Percentiles rank a stretch among this genome's conserved stretches.
These are phyloP conservation scores for Geophilus truncorum DNA, from an alignment of 2,888 invertebrate species.

Conservation along the genomic window DNA sequence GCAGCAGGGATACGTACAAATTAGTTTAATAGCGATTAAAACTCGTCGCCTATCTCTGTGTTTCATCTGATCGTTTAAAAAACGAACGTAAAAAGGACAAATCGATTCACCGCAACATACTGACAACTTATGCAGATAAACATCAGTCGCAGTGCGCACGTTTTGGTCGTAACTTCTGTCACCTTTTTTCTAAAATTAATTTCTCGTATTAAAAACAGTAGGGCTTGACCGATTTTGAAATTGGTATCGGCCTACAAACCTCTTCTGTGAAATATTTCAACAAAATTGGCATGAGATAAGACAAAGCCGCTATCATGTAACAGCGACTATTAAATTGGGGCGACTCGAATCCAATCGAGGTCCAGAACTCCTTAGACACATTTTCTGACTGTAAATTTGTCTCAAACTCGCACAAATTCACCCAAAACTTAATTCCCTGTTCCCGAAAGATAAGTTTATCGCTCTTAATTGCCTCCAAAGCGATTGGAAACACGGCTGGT, in stretches of 20 bases:
- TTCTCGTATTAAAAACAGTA: not conserved
- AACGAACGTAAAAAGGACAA: not conserved
- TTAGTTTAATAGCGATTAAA: not conserved
- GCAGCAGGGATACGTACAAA: not conserved
- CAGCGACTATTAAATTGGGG: not conserved
- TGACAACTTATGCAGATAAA: not conserved
- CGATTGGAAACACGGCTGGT: not conserved
- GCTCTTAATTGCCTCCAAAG: not conserved
- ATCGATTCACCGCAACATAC: not conserved
- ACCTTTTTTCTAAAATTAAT: not conserved
- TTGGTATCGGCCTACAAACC: too few relatives aligned
- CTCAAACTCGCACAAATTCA: not conserved
- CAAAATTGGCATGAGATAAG: not conserved
- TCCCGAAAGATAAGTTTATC: not conserved
- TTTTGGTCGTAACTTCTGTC: not conserved
- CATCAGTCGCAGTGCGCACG: not conserved
- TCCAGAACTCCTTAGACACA: not conserved
- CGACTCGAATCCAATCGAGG: not conserved
- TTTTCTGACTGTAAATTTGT: not conserved
- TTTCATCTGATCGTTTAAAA: not conserved
- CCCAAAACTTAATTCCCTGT: not conserved
- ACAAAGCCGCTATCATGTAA: not conserved
- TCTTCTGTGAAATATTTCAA: not conserved
- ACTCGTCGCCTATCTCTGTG: not conserved
- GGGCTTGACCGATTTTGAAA: not conserved